Evolutionary conservation across 2,888 invertebrate species (phyloP).

Genomic region (Torymus auratus): DNA sequence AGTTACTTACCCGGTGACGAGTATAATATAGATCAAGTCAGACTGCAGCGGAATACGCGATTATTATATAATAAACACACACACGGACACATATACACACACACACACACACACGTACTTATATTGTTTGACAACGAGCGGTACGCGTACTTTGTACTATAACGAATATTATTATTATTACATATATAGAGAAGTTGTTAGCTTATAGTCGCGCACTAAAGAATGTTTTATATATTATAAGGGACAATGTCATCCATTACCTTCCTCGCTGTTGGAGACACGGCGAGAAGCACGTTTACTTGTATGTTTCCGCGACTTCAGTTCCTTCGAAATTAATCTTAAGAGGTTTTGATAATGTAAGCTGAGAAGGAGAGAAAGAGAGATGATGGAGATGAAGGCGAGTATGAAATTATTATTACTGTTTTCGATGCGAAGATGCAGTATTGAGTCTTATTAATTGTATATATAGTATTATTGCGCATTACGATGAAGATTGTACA

Average conservation of each 20-base stretch:
- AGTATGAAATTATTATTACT: constrained; percentile 50
- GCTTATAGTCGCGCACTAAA: constrained; percentile 19
- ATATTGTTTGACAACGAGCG: background rate
- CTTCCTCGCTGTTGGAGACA: constrained; percentile 2
- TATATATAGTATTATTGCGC: constrained; percentile 49
- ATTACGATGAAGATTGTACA: constrained; percentile 39
- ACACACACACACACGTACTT: no score
- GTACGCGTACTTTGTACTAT: constrained; percentile 25
- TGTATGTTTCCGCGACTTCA: constrained; percentile 36
- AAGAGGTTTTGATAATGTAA: constrained; percentile 25
- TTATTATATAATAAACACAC: no score
- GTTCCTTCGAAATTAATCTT: constrained; percentile 50
- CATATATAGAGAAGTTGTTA: constrained; percentile 13
- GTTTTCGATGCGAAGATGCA: constrained; percentile 45
- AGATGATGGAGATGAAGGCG: background rate
- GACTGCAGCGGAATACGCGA: no score
- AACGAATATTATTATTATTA: constrained; percentile 14
- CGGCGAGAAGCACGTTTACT: constrained; percentile 24
- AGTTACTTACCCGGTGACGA: no score
- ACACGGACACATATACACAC: no score
- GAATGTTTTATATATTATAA: constrained; percentile 32
- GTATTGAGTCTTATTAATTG: constrained; percentile 50
- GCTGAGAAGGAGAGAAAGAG: no score
- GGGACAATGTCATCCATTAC: constrained; percentile 3
- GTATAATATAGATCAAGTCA: no score